Evolutionary conservation across 2,888 invertebrate genomes (phyloP).

Genomic region (Spilosoma lubricipeda): DNA sequence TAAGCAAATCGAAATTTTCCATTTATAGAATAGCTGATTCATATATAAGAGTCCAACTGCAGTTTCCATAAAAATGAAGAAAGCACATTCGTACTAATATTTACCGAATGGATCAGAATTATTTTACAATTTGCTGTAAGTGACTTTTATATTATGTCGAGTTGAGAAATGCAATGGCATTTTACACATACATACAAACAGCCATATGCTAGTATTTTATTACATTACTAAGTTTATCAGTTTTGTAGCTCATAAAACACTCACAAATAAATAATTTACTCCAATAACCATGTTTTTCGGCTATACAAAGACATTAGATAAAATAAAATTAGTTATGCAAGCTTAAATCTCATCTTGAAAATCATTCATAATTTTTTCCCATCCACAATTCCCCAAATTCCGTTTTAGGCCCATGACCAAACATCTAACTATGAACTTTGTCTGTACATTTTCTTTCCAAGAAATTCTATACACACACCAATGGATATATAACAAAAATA

Average conservation of each 20-base stretch:
- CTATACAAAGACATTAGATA: not conserved
- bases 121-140: not conserved
- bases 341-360: not conserved
- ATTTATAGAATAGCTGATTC: not conserved
- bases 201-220: too few species aligned
- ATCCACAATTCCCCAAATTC: slow-evolving; percentile 11
- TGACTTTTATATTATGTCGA: not conserved
- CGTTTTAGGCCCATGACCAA: slow-evolving; percentile 55
- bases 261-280: slow-evolving; percentile 26
- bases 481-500: slow-evolving; percentile 70
- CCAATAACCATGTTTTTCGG: not conserved
- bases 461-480: slow-evolving; percentile 63
- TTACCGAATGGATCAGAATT: not conserved
- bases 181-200: too few species aligned
- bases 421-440: slow-evolving; percentile 53
- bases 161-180: not conserved
- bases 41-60: not conserved
- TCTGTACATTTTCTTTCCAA: slow-evolving; percentile 68
- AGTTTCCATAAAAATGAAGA: not conserved
- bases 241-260: not conserved
- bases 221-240: not conserved
- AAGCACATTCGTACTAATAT: not conserved
- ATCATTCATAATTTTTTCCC: slow-evolving; percentile 25
- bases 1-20: not conserved
- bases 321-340: not conserved